Conservation (phyloP, 2,888 invertebrate genomes). For the Drosophila atroscutellata region DNA sequence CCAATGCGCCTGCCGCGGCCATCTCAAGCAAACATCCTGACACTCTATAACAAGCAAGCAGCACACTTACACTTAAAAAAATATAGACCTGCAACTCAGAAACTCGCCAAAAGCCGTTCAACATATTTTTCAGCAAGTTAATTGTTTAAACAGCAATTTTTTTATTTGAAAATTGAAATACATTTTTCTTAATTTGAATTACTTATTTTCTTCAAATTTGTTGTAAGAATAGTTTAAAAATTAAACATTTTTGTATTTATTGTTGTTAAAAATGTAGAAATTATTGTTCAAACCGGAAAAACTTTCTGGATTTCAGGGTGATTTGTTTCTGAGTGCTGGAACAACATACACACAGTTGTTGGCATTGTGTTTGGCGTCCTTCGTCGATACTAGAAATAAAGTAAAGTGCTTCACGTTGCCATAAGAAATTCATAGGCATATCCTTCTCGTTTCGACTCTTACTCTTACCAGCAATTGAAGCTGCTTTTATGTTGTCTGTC, state of each 20-base stretch:
- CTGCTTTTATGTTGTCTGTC: constrained; percentile 20
- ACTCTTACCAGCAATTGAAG: constrained; percentile 34
- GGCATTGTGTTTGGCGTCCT: constrained; percentile 37
- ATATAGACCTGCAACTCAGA: neutral
- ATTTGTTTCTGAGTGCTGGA: neutral
- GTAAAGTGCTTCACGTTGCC: constrained; percentile 47
- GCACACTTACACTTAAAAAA: neutral
- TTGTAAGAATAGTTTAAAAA: too few relatives aligned
- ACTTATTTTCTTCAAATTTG: too few relatives aligned
- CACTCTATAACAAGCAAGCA: neutral
- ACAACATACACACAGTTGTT: constrained; percentile 28
- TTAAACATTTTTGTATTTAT: neutral
- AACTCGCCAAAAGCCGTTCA: neutral
- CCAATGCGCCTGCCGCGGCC: constrained; percentile 11
- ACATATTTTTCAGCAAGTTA: neutral
- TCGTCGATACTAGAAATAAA: constrained; percentile 36
- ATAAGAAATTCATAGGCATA: constrained; percentile 63
- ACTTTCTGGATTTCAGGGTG: neutral
- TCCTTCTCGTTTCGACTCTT: constrained; percentile 29
- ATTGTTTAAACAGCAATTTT: neutral
- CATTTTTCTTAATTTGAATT: neutral
- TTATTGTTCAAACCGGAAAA: neutral
- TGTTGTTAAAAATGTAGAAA: neutral
- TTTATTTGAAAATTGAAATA: too few relatives aligned
- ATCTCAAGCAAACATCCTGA: constrained; percentile 11